phyloP scores from a whole-genome alignment of 2,113 vertebrate species.

The Triplophysa tibetana region DNA sequence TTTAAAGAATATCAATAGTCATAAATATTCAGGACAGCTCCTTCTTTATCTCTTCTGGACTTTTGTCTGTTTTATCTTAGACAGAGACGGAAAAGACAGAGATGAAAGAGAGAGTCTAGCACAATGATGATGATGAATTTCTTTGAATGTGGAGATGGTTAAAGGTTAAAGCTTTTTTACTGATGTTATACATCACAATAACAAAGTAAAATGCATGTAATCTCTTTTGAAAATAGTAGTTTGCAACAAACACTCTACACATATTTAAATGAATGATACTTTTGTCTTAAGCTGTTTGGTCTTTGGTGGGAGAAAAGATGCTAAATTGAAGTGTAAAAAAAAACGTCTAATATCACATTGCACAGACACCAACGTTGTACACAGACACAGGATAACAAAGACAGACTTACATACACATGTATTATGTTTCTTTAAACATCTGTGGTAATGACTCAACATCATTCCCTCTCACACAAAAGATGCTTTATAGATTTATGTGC shows the following conservation, averaged over 20 bases:
- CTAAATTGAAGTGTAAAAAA: slow-evolving; percentile 39
- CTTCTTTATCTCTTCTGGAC: slow-evolving; percentile 39
- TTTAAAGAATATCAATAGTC: slow-evolving; percentile 52
- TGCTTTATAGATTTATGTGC: neutral
- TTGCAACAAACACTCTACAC: no score
- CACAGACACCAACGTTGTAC: neutral
- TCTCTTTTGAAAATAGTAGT: no score
- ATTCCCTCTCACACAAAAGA: neutral
- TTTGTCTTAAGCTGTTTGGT: neutral
- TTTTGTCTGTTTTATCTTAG: slow-evolving; percentile 17
- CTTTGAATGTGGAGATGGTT: neutral
- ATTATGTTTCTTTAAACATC: neutral
- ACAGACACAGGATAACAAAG: no score
- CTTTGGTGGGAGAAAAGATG: slow-evolving; percentile 32
- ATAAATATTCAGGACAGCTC: slow-evolving; percentile 62
- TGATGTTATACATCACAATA: slow-evolving; percentile 4
- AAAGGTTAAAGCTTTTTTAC: slow-evolving; percentile 4
- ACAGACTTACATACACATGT: neutral
- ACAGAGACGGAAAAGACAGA: neutral
- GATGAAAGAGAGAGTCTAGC: neutral
- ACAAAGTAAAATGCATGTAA: neutral
- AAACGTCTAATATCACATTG: slow-evolving; percentile 45
- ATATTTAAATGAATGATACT: neutral
- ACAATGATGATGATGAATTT: neutral
- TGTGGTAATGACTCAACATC: neutral